Evolutionary conservation across 2,797 vertebrate species (phyloP).

Genomic region (Diplodus puntazzo): DNA sequence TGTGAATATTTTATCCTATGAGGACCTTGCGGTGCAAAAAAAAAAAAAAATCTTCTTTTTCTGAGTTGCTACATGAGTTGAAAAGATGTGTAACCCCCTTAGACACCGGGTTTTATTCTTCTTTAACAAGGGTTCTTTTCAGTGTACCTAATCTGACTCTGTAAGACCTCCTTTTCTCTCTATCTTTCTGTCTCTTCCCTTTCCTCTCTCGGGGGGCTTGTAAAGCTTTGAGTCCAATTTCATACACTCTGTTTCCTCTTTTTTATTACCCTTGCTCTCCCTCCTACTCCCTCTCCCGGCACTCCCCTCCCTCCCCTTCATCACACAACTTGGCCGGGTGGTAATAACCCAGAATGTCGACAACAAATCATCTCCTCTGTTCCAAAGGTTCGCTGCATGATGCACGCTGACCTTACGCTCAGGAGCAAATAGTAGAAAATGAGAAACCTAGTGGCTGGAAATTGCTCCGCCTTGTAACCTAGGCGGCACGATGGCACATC

Average conservation of each 20-base stretch:
- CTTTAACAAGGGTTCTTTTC: conserved; percentile 58
- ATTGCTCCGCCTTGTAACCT: conserved; percentile 50
- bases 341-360: conserved; percentile 67
- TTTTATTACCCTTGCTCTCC: conserved; percentile 52
- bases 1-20: conserved; percentile 44
- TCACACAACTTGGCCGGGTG: conserved; percentile 44
- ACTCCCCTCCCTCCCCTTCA: conserved; percentile 27
- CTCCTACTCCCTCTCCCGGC: neutral
- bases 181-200: conserved; percentile 27
- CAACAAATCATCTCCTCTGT: conserved; percentile 67
- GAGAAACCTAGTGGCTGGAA: conserved; percentile 57
- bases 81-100: conserved; percentile 33
- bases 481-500: conserved; percentile 16
- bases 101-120: conserved; percentile 37
- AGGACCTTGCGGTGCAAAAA: conserved; percentile 23
- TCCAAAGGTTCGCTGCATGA: conserved; percentile 45
- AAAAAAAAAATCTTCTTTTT: neutral
- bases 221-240: conserved; percentile 73
- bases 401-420: conserved; percentile 59
- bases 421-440: conserved; percentile 64
- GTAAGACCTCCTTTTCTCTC: conserved; percentile 31
- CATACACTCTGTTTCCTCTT: conserved; percentile 70
- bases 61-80: conserved; percentile 45
- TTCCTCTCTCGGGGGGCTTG: conserved; percentile 52
- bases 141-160: conserved; percentile 52